phyloP scores from a whole-genome alignment of 2,888 invertebrate species.

The Callosobruchus maculatus region DNA sequence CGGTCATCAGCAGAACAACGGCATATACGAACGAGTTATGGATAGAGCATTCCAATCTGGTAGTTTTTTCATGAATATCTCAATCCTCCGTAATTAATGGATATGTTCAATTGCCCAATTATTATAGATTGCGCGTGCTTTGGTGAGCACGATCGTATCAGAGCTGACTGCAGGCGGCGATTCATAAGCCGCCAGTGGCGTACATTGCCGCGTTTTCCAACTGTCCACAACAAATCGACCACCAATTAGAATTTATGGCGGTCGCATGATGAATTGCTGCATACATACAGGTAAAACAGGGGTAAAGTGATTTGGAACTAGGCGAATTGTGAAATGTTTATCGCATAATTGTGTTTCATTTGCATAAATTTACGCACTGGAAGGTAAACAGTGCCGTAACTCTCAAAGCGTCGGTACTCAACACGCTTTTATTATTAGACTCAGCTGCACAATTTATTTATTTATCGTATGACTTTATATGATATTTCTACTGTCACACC shows the following conservation, averaged over 20 bases:
- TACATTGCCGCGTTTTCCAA: not conserved
- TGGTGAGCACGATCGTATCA: not conserved
- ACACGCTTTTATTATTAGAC: no score
- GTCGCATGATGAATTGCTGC: not conserved
- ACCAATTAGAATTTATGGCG: not conserved
- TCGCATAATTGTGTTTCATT: not conserved
- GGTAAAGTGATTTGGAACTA: not conserved
- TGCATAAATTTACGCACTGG: not conserved
- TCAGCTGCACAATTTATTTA: no score
- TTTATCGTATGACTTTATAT: no score
- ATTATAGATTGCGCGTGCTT: conserved; percentile 2
- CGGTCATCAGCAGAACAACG: not conserved
- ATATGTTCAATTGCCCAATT: conserved; percentile 4
- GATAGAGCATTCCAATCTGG: not conserved
- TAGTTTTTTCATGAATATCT: not conserved
- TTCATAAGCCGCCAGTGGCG: not conserved
- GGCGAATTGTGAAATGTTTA: not conserved
- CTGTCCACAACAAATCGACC: not conserved
- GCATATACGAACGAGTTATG: not conserved
- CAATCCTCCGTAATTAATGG: conserved; percentile 2
- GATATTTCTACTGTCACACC: no score
- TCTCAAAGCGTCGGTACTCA: not conserved
- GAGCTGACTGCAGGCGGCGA: not conserved
- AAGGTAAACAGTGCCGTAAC: not conserved
- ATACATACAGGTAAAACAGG: not conserved